These are phyloP conservation scores for silkworm (Bombyx mori) DNA, from an alignment of 1,140 invertebrate genomes.

Conservation along the genomic window ASM3026992v2 NC_085118.1:1654501-1655000, in stretches of 20 bases:
- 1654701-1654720: conserved; percentile 51
- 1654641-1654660: conserved; percentile 70
- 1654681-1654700: conserved; percentile 71
- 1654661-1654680: conserved; percentile 68
- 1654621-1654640: conserved; percentile 59
- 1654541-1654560: conserved; percentile 53
- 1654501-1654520: conserved; percentile 38
- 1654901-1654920: conserved; percentile 72
- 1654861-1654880: conserved; percentile 74
- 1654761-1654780: conserved; percentile 65
- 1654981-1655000: conserved; percentile 21
- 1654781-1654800: conserved; percentile 74
- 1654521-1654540: conserved; percentile 35
- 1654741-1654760: conserved; percentile 75
- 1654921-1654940: conserved; percentile 43
- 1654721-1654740: conserved; percentile 60
- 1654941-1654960: conserved; percentile 40
- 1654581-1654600: conserved; percentile 25
- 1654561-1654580: conserved; percentile 39
- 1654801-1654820: conserved; percentile 67
- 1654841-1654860: conserved; percentile 72
- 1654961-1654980: conserved; percentile 17
- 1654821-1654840: conserved; percentile 55
- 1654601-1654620: conserved; percentile 46
- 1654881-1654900: conserved; percentile 72